Conservation (phyloP, 2,888 invertebrate species). For the Abrostola tripartita region DNA sequence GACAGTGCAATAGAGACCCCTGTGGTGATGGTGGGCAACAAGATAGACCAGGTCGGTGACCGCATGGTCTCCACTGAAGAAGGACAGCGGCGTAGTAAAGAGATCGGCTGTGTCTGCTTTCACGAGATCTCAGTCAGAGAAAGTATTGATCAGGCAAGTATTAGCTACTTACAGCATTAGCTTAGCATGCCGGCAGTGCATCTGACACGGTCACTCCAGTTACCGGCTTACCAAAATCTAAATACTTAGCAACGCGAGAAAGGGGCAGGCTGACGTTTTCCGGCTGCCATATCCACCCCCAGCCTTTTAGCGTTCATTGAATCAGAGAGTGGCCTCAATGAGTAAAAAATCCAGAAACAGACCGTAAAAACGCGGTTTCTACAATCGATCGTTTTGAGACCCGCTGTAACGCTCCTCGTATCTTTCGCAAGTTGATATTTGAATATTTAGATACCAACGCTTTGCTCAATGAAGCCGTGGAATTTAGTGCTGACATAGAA, state of each 20-base stretch:
- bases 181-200: no score
- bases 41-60: constrained; percentile 93
- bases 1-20: constrained; percentile 91
- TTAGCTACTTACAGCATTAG: no score
- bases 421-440: background rate
- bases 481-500: background rate
- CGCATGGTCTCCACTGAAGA: constrained; percentile 94
- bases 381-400: background rate
- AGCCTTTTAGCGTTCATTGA: background rate
- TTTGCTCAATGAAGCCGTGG: background rate
- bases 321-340: background rate
- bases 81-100: constrained; percentile 92
- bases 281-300: no score
- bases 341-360: background rate
- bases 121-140: constrained; percentile 96
- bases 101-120: constrained; percentile 94
- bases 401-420: background rate
- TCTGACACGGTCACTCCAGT: no score
- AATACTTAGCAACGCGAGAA: no score
- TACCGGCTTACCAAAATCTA: no score
- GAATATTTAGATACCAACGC: background rate
- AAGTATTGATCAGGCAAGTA: constrained; percentile 92
- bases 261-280: no score
- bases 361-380: background rate
- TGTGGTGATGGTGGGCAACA: constrained; percentile 94